phyloP scores from a whole-genome alignment of 2,888 invertebrate genomes.

The Peribatodes rhomboidaria region DNA sequence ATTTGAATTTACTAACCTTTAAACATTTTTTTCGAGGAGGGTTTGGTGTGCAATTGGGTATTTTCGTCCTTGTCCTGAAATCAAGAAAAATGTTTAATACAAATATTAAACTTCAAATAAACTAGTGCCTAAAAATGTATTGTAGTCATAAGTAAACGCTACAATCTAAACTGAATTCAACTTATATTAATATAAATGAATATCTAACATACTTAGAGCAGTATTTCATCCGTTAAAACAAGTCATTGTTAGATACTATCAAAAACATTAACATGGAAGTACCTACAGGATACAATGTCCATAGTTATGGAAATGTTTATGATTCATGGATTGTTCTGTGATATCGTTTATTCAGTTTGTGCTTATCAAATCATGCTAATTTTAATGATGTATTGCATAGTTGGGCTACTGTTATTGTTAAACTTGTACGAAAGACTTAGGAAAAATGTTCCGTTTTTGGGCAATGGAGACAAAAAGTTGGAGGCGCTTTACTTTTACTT shows the following conservation, averaged over 20 bases:
- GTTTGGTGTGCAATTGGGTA: background rate
- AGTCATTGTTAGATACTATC: background rate
- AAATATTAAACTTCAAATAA: background rate
- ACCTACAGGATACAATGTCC: too few species aligned
- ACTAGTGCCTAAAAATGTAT: too few species aligned
- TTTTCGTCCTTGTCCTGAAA: constrained; percentile 12
- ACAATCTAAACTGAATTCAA: too few species aligned
- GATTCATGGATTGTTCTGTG: background rate
- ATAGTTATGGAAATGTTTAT: background rate
- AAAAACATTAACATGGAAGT: background rate
- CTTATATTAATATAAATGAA: too few species aligned
- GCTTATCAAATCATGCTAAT: background rate
- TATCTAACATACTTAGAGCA: too few species aligned
- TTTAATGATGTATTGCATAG: background rate
- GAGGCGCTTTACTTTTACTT: too few species aligned
- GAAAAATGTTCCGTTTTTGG: too few species aligned
- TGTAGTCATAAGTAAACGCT: too few species aligned
- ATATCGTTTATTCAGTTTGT: background rate
- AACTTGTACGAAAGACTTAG: too few species aligned
- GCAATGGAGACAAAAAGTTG: too few species aligned
- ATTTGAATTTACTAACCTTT: constrained; percentile 8
- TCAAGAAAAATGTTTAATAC: constrained; percentile 1
- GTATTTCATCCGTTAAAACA: background rate
- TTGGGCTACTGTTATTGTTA: too few species aligned
- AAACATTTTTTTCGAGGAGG: constrained; percentile 1